These are phyloP conservation scores for Halcyon senegalensis DNA, from an alignment of 2,113 vertebrate genomes.

Conservation along the genomic window DNA sequence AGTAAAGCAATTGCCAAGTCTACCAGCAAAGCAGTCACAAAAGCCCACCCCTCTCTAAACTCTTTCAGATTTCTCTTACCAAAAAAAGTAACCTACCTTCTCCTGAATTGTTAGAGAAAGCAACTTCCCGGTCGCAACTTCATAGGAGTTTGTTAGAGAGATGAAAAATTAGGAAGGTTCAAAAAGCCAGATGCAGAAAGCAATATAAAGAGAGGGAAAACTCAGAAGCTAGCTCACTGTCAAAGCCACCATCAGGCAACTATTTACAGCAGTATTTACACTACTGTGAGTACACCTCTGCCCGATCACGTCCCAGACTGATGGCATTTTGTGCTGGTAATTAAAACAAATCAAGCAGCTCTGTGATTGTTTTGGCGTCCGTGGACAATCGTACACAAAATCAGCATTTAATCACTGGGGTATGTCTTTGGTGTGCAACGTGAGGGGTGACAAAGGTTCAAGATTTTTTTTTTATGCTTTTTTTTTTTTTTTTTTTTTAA, in stretches of 20 bases:
- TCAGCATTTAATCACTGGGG: slow-evolving; percentile 92
- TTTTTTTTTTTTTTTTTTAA: slow-evolving; percentile 22
- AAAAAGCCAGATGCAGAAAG: slow-evolving; percentile 86
- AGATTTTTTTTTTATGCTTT: slow-evolving; percentile 56
- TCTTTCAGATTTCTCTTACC: slow-evolving; percentile 77
- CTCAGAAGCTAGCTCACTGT: slow-evolving; percentile 95
- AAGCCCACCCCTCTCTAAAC: slow-evolving; percentile 81
- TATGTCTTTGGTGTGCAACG: slow-evolving; percentile 90
- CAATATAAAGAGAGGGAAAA: slow-evolving; percentile 87
- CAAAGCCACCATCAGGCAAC: slow-evolving; percentile 94
- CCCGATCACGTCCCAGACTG: slow-evolving; percentile 95
- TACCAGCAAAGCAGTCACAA: slow-evolving; percentile 74
- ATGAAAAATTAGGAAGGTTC: slow-evolving; percentile 83
- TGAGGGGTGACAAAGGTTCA: slow-evolving; percentile 91
- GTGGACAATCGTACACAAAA: slow-evolving; percentile 98
- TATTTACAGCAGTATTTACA: slow-evolving; percentile 98
- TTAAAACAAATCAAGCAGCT: slow-evolving; percentile 99
- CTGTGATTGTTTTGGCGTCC: slow-evolving; percentile 99
- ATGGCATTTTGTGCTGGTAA: slow-evolving; percentile 95
- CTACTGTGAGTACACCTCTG: slow-evolving; percentile 91
- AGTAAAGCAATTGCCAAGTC: slow-evolving; percentile 77
- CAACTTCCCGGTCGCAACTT: slow-evolving; percentile 89
- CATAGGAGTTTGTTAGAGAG: slow-evolving; percentile 94
- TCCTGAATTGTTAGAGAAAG: slow-evolving; percentile 88
- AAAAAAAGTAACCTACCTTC: slow-evolving; percentile 95